A percentile compares a stretch with the other conserved stretches of the same genome.
These are phyloP conservation scores for Zaprionus lineosus DNA, from an alignment of 2,888 invertebrate species.

Conservation along the genomic window DNA sequence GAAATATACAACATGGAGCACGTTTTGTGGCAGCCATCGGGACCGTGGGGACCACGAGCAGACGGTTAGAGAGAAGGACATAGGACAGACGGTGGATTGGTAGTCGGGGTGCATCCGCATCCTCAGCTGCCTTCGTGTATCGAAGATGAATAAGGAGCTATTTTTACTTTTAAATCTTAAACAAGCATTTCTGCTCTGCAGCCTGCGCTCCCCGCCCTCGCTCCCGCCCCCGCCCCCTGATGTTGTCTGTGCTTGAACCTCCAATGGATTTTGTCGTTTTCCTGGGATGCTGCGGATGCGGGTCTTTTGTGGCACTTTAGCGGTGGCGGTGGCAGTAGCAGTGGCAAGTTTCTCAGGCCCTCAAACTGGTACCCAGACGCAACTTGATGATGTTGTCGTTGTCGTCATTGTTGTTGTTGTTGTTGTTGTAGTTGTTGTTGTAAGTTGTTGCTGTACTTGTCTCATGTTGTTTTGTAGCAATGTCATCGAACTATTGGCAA, in stretches of 20 bases:
- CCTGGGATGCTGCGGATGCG: conserved; percentile 40
- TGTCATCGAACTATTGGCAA: conserved; percentile 69
- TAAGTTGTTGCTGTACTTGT: conserved; percentile 34
- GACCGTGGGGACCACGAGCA: conserved; percentile 19
- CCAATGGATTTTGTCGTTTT: conserved; percentile 35
- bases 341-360: conserved; percentile 59
- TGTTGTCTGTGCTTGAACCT: no score
- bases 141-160: conserved; percentile 82
- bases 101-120: conserved; percentile 45
- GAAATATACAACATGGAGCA: conserved; percentile 50
- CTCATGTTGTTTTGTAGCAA: conserved; percentile 46
- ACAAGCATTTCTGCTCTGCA: conserved; percentile 46
- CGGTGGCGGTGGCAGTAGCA: conserved; percentile 44
- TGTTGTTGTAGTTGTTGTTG: conserved; percentile 13
- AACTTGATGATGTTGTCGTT: conserved; percentile 61
- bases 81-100: conserved; percentile 6
- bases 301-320: conserved; percentile 54
- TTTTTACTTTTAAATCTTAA: conserved; percentile 80
- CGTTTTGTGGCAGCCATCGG: conserved; percentile 35
- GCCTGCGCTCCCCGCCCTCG: not conserved
- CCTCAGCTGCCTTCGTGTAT: conserved; percentile 63
- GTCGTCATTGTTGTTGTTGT: conserved; percentile 11
- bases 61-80: conserved; percentile 1
- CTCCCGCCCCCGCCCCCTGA: conserved; percentile 9
- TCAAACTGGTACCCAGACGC: conserved; percentile 30